Base-by-base conservation (phyloP, 2,888 invertebrate genomes). In the Maniola hyperantus region DNA sequence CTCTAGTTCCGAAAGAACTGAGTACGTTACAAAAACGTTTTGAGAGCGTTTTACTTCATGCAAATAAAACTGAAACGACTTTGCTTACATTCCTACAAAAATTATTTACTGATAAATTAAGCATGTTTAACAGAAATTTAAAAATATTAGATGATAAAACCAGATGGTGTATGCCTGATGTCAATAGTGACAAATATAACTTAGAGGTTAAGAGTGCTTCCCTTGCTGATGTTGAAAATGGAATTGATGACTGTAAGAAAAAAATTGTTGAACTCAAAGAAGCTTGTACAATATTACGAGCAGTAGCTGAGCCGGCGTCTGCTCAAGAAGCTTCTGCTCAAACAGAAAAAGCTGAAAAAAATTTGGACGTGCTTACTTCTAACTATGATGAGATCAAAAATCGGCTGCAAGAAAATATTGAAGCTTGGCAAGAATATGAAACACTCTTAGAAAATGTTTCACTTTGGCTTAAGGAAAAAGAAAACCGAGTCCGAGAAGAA, bases 161-260 rank as follows among this genome's bases (percentile, higher is more conserved):
- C 0, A 93, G 95, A 13, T 98, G 98, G 98, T 99, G 98, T 83
- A 94, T 96, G 78, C 97, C 97, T 0, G 98, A 98, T 80, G 94
- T 96, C 0, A 95, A 96, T 42, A 97, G 97, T 78, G 98, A 99
- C 80, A 96, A 96, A 82, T 98, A 98, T 82, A 98, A 97, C 81
- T 93, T 98, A 36, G 97, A 98, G 91, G 97, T 98, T 0, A 99
- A 99, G 88, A 94, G 96, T 76, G 95, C 96, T 0, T 96, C 97
- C 0, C 83, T 98, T 44, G 91, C 92, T 67, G 97, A 97, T 71
- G 95, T 97, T 2, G 94, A 95, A 81, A 93, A 93, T 70, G 95
- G 96, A 26, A 94, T 97, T 48, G 87, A 90, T 26, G 97, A 97
- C 74, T 96, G 96, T 77, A 93, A 94, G 65, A 88, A 88, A 2